Evolutionary conservation across 2,113 vertebrate species (phyloP).

Genomic region (Prunella fulvescens): DNA sequence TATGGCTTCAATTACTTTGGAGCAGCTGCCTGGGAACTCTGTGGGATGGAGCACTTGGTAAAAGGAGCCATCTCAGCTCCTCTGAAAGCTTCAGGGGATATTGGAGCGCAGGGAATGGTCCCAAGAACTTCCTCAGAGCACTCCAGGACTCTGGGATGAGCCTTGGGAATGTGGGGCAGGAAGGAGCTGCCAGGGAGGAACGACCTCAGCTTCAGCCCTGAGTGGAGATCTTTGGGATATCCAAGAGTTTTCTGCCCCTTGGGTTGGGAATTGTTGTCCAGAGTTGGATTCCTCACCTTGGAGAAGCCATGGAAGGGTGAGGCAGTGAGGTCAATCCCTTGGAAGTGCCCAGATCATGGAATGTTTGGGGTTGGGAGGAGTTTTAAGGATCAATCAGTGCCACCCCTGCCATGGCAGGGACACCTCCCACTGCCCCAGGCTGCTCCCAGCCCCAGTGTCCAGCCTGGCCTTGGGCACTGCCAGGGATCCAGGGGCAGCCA

Average conservation of each 20-base stretch:
- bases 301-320: not conserved
- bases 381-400: rapidly evolving
- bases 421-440: not conserved
- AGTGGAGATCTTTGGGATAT: not conserved
- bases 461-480: not conserved
- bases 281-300: not conserved
- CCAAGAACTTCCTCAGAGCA: slow-evolving; percentile 44
- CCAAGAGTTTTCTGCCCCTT: not conserved
- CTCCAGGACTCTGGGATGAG: not conserved
- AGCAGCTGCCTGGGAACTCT: slow-evolving; percentile 68
- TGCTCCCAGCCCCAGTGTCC: not conserved
- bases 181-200: not conserved
- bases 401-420: not conserved
- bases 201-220: rapidly evolving
- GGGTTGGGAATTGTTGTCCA: not conserved
- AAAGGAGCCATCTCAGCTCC: slow-evolving; percentile 60
- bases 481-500: not conserved
- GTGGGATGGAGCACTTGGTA: slow-evolving; percentile 62
- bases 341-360: not conserved
- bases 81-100: slow-evolving; percentile 61
- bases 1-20: slow-evolving; percentile 72
- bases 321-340: not conserved
- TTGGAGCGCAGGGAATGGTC: slow-evolving; percentile 6
- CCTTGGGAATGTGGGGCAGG: not conserved
- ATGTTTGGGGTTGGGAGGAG: not conserved